Conservation (phyloP, 2,888 invertebrate genomes). For the Trachelus tabidus region DNA sequence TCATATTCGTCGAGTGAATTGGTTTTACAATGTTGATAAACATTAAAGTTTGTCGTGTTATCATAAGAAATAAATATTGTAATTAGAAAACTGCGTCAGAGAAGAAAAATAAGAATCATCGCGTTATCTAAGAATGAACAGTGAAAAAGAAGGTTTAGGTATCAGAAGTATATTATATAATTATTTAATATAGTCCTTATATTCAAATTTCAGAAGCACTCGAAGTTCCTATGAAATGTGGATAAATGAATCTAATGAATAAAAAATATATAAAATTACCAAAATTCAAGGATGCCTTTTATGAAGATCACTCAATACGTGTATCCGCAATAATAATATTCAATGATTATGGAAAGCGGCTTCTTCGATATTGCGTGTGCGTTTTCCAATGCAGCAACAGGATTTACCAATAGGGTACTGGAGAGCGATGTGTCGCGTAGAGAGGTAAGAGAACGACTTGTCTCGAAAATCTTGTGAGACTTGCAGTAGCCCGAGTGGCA, state of each 20-base stretch:
- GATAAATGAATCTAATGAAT: background rate
- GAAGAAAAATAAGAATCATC: background rate
- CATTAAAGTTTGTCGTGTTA: background rate
- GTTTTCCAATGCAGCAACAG: conserved; percentile 26
- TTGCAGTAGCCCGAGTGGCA: conserved; percentile 20
- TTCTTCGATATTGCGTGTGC: background rate
- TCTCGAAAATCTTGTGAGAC: conserved; percentile 24
- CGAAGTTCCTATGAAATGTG: background rate
- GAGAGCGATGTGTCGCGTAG: conserved; percentile 42
- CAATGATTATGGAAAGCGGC: background rate
- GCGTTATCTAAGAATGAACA: background rate
- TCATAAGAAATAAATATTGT: background rate
- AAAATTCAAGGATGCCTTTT: background rate
- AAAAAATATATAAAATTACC: background rate
- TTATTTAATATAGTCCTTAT: background rate
- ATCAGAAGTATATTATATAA: background rate
- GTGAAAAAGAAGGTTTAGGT: background rate
- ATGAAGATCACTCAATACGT: background rate
- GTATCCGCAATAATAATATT: conserved; percentile 1
- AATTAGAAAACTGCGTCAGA: background rate
- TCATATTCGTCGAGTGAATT: background rate
- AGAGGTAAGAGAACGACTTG: conserved; percentile 47
- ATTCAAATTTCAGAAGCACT: background rate
- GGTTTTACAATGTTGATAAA: background rate
- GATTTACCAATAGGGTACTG: conserved; percentile 19